Evolutionary conservation across 2,113 vertebrate species (phyloP), one percentile per base, ranked within the genome.

Genomic region (Grantiella picta): DNA sequence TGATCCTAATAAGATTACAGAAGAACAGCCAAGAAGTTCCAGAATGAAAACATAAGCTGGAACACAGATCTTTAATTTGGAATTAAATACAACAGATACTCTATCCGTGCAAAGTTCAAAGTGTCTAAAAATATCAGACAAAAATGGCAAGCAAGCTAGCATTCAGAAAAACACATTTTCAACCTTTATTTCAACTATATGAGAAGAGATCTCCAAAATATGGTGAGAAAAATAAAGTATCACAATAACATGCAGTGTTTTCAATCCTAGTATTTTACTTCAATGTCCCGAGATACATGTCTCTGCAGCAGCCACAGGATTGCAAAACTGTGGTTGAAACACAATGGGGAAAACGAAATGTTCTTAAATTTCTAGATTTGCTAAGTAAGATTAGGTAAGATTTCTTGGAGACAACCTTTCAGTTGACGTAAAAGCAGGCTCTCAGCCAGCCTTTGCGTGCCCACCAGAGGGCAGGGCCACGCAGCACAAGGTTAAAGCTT

Each of bases 391-490:
- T 60, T 47, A 82, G 40, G 25, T 61, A 69, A 63, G 15, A 35
- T 83, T 93, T 80, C 45, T 86, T 10, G 47, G 29, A 12, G 38
- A 35, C 38, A 42, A 15, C 42, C 25, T 42, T 66, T 7, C 47
- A 11, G 22, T 66, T 47, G 31, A 21, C 3, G 21, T 16, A 47
- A 85, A 82, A 49, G 6, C 21, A 31, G 40, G 15, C 45, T 13
- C 28, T 45, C 12, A 9, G 42, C 27, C 16, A 54, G 33, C 35
- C 27, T 23, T 47, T 23, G 19, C 16, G 4, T 69, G 84, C 52
- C 95, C 91, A 82, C 78, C 45, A 90, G 95, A 82, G 84, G 93
- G 87, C 93, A 91, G 63, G 54, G 47, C 63, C 53, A 64, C 3
- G 20, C 5, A 71, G 40, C 40, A 44, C 38, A 50, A n/a, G 44